Conservation (phyloP, 64 coral and sea anemone species). For the Trachythela sp. region DNA sequence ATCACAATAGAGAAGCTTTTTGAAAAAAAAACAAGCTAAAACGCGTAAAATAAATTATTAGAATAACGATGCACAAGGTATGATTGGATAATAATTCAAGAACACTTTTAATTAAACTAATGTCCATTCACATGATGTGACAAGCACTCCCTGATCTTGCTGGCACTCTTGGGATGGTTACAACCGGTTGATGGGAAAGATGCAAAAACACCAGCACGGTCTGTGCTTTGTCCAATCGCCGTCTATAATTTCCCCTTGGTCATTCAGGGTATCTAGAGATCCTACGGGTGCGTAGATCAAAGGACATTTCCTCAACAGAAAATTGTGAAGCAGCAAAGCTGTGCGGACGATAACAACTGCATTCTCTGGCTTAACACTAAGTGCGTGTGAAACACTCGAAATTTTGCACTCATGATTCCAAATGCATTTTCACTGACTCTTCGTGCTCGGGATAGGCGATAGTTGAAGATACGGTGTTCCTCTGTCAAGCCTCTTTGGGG, state of each 20-base stretch:
- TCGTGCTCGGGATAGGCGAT: not conserved
- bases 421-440: not conserved
- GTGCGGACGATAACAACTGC: not conserved
- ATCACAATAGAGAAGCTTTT: no score
- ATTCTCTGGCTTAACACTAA: not conserved
- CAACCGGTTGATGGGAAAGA: no score
- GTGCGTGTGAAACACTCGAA: not conserved
- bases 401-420: not conserved
- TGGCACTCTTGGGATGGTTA: no score
- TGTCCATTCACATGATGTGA: not conserved
- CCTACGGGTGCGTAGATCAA: not conserved
- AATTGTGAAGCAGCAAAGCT: not conserved
- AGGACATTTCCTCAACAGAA: not conserved
- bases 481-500: not conserved
- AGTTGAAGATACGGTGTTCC: not conserved
- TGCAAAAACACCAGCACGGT: no score
- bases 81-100: no score
- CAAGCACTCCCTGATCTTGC: no score
- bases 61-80: no score
- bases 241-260: not conserved
- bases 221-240: no score
- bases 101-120: no score
- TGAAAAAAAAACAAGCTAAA: no score
- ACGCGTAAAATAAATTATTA: no score
- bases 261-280: not conserved